phyloP scores from a whole-genome alignment of 1,140 invertebrate genomes.

The Penaeus vannamei region DNA sequence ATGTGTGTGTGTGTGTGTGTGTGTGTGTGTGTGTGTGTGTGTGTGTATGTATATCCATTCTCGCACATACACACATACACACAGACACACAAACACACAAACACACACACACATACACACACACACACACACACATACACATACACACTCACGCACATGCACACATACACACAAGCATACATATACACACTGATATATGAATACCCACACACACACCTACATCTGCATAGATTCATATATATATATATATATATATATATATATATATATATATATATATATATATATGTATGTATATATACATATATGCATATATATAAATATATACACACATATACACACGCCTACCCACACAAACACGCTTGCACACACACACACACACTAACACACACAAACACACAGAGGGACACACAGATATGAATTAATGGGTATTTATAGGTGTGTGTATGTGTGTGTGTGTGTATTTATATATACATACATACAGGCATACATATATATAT shows the following conservation, averaged over 20 bases:
- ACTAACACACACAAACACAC: no score
- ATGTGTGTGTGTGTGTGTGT: slow-evolving; percentile 14
- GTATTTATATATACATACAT: slow-evolving; percentile 8
- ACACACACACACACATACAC: slow-evolving; percentile 3
- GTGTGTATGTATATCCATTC: no score
- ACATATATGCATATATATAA: slow-evolving; percentile 1
- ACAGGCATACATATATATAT: slow-evolving; percentile 8
- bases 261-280: slow-evolving; percentile 16
- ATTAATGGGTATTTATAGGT: background rate
- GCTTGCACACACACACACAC: background rate
- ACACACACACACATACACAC: no score
- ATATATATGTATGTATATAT: slow-evolving; percentile 16
- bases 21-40: slow-evolving; percentile 13
- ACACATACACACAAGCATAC: no score
- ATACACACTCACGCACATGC: no score
- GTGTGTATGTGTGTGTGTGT: slow-evolving; percentile 14
- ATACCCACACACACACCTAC: background rate
- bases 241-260: slow-evolving; percentile 16
- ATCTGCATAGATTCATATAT: background rate
- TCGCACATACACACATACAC: no score
- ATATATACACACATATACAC: slow-evolving; percentile 6
- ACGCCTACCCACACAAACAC: no score
- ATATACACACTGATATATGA: no score
- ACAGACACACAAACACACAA: no score
- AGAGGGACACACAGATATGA: background rate